These are phyloP conservation scores for Styela clava DNA, from an alignment of 23 tunicate species.

Conservation along the genomic window DNA sequence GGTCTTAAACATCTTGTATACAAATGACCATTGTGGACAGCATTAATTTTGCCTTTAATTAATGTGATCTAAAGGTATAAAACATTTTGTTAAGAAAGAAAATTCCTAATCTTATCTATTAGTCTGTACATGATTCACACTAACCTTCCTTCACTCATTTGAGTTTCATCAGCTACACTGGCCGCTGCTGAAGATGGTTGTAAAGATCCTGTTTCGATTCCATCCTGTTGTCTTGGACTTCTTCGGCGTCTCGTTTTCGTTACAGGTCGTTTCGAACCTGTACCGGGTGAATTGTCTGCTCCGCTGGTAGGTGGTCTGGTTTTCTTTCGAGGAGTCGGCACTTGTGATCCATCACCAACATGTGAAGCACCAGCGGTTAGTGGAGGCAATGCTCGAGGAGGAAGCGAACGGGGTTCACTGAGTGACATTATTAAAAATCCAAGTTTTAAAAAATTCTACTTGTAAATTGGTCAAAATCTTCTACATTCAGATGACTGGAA, in stretches of 20 bases:
- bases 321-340: conserved; percentile 1
- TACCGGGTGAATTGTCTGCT: neutral
- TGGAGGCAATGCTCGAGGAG: conserved; percentile 2
- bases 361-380: neutral
- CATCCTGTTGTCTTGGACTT: conserved; percentile 12
- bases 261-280: neutral
- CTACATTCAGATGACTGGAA: too few species aligned
- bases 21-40: too few species aligned
- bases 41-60: too few species aligned
- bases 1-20: too few species aligned
- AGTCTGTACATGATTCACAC: too few species aligned
- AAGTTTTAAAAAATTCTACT: neutral
- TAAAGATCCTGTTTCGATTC: neutral
- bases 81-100: too few species aligned
- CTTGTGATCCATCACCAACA: neutral
- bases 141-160: neutral
- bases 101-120: too few species aligned
- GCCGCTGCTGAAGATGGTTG: neutral
- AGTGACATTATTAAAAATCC: neutral
- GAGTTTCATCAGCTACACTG: neutral
- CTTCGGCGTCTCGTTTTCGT: conserved; percentile 9
- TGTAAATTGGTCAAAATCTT: too few species aligned
- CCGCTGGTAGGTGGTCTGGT: neutral
- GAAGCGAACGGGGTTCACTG: neutral
- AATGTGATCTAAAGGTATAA: too few species aligned